Percentiles rank a stretch among this genome's conserved stretches.
These are phyloP conservation scores for Bombus pyrosoma DNA, from an alignment of 1,140 invertebrate genomes.

Conservation along the genomic window DNA sequence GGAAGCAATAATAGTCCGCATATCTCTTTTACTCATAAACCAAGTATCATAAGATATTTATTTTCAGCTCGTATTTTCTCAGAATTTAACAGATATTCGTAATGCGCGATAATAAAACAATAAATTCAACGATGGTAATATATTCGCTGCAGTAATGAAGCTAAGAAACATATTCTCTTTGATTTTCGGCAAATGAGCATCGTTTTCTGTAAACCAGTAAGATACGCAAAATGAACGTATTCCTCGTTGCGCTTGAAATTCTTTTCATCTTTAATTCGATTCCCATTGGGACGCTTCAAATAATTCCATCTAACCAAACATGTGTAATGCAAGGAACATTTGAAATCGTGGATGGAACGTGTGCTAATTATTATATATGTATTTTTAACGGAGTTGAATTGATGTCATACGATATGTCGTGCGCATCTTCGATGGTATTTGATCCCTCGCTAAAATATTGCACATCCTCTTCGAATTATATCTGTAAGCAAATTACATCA, in stretches of 20 bases:
- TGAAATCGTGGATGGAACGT: constrained; percentile 32
- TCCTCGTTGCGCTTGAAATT: not conserved
- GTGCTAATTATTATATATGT: constrained; percentile 44
- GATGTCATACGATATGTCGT: not conserved
- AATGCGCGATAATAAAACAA: constrained; percentile 8
- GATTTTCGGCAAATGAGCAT: not conserved
- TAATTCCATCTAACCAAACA: accelerated
- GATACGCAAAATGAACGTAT: not conserved
- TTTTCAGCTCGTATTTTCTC: not conserved
- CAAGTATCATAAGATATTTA: not conserved
- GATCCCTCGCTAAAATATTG: not conserved
- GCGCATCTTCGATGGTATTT: constrained; percentile 3
- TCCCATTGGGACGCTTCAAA: not conserved
- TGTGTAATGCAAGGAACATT: not conserved
- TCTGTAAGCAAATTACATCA: not conserved
- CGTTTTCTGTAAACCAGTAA: not conserved
- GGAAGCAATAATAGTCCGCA: not conserved
- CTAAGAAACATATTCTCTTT: not conserved
- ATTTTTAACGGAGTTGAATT: not conserved
- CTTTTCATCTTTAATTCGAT: not conserved
- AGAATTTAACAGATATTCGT: not conserved
- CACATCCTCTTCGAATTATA: too few species aligned
- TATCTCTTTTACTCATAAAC: not conserved
- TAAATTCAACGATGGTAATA: not conserved
- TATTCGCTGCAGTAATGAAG: not conserved